phyloP scores from a whole-genome alignment of 2,113 vertebrate genomes.

The Malaclemys terrapin region DNA sequence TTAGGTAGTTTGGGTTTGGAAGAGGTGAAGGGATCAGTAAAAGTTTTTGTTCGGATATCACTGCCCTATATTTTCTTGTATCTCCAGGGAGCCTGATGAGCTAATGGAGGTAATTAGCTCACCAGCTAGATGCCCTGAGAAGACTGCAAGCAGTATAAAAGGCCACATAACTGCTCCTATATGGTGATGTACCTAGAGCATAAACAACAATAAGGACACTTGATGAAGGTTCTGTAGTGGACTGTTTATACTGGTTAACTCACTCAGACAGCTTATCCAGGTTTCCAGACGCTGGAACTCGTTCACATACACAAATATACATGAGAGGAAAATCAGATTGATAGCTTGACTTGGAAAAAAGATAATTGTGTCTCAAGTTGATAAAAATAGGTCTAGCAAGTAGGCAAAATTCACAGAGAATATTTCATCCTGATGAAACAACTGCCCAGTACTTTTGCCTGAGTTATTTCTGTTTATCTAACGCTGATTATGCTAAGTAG shows the following conservation, averaged over 20 bases:
- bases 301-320: not conserved
- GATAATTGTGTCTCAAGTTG: not conserved
- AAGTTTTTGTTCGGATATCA: too few relatives aligned
- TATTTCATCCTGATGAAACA: not conserved
- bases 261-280: too few relatives aligned
- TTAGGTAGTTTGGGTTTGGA: not conserved
- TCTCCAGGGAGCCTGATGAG: not conserved
- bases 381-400: not conserved
- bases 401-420: slow-evolving; percentile 1
- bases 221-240: not conserved
- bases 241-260: too few relatives aligned
- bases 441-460: not conserved
- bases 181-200: not conserved
- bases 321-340: not conserved
- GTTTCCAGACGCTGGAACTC: too few relatives aligned
- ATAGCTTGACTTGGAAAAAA: not conserved
- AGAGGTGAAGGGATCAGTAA: not conserved
- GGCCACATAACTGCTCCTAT: not conserved
- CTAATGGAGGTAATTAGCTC: not conserved
- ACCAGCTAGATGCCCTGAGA: not conserved
- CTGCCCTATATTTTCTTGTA: too few relatives aligned
- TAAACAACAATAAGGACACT: not conserved
- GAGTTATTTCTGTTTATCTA: too few relatives aligned
- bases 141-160: not conserved
- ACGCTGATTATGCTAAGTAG: too few relatives aligned